These are phyloP conservation scores for Narcine bancroftii DNA, from an alignment of 2,113 vertebrate genomes.

Conservation along the genomic window DNA sequence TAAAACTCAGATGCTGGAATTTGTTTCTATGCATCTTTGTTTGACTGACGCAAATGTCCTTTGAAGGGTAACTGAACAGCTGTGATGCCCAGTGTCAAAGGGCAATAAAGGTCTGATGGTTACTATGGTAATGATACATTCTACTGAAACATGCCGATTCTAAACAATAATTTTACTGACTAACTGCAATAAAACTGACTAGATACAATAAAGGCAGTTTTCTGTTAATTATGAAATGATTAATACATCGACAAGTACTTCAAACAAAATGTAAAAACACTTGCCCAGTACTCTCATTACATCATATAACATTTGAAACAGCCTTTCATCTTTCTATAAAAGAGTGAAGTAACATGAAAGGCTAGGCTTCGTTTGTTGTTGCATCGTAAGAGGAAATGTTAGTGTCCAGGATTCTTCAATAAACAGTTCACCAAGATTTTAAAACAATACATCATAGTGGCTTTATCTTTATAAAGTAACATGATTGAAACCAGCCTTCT, in stretches of 20 bases:
- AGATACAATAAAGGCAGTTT: conserved; percentile 29
- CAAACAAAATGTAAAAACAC: conserved; percentile 24
- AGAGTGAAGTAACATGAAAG: not conserved
- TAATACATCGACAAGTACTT: conserved; percentile 21
- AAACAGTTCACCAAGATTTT: not conserved
- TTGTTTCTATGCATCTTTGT: conserved; percentile 26
- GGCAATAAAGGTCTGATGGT: conserved; percentile 22
- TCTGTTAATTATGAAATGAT: conserved; percentile 27
- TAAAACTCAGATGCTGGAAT: conserved; percentile 25
- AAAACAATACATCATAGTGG: not conserved
- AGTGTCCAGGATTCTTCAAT: not conserved
- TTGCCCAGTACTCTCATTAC: conserved; percentile 17
- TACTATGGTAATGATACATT: conserved; percentile 28
- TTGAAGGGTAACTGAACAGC: conserved; percentile 35
- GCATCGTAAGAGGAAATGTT: not conserved
- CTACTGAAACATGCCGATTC: conserved; percentile 26
- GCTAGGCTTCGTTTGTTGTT: not conserved
- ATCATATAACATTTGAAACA: conserved; percentile 16
- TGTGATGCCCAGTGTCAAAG: conserved; percentile 37
- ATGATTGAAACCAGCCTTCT: not conserved
- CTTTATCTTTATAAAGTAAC: not conserved
- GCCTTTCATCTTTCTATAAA: not conserved
- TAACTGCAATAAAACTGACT: conserved; percentile 31
- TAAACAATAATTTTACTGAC: conserved; percentile 37
- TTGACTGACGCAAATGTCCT: conserved; percentile 28